A percentile compares a stretch with the other conserved stretches of the same genome.
Conservation (phyloP, 2,888 invertebrate genomes). For the Charanyca ferruginea region DNA sequence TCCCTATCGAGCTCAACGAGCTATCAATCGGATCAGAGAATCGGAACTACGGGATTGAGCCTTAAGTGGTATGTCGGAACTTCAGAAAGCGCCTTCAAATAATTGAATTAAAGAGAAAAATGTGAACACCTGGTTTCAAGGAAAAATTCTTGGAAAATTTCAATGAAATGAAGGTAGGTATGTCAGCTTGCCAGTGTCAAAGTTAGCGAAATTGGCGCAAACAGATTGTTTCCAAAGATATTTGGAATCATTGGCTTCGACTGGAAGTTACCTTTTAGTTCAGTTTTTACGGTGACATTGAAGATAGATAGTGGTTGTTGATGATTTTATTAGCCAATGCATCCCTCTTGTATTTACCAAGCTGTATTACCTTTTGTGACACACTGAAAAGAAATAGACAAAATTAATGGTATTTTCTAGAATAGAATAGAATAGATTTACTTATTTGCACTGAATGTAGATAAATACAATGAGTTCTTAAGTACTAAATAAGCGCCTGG, state of each 20-base stretch:
- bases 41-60: slow-evolving; percentile 27
- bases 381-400: no score
- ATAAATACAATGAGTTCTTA: no score
- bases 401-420: no score
- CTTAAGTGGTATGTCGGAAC: slow-evolving; percentile 33
- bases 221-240: slow-evolving; percentile 43
- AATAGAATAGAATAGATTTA: no score
- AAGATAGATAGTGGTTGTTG: no score
- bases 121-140: slow-evolving; percentile 47
- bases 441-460: no score
- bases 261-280: slow-evolving; percentile 33
- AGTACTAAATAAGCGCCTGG: no score
- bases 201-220: slow-evolving; percentile 41
- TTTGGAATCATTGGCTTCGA: slow-evolving; percentile 20
- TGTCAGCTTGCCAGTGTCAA: slow-evolving; percentile 37
- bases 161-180: slow-evolving; percentile 51
- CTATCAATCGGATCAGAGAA: slow-evolving; percentile 37
- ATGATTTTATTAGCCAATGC: no score
- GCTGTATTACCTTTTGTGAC: no score
- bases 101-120: slow-evolving; percentile 61
- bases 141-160: slow-evolving; percentile 45
- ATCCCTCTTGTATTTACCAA: no score
- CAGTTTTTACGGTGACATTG: slow-evolving; percentile 1
- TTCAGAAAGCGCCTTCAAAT: slow-evolving; percentile 23
- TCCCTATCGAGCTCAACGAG: slow-evolving; percentile 9